These are phyloP conservation scores for Melipona quadrifasciata DNA, from an alignment of 1,140 invertebrate genomes.

Conservation along the genomic window DNA sequence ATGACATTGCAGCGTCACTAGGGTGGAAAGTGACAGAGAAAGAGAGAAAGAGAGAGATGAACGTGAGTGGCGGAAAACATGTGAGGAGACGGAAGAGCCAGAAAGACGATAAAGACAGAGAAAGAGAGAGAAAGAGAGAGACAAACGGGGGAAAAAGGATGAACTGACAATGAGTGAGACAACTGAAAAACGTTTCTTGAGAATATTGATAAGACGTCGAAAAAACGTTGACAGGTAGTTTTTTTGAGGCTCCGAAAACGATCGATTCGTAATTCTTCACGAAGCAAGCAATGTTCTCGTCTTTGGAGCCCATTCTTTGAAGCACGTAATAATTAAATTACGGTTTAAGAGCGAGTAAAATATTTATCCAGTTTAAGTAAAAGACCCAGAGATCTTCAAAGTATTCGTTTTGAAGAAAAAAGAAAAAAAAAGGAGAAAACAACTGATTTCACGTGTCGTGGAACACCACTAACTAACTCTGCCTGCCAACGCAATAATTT, in stretches of 20 bases:
- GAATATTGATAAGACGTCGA: neutral
- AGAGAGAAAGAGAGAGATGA: slow-evolving; percentile 14
- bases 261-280: too few species aligned
- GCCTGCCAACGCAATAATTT: neutral
- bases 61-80: slow-evolving; percentile 40
- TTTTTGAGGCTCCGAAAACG: too few species aligned
- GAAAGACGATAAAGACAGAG: slow-evolving; percentile 7
- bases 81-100: slow-evolving; percentile 38
- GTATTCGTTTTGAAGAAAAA: too few species aligned
- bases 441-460: neutral
- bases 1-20: neutral
- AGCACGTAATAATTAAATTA: too few species aligned
- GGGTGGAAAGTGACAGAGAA: slow-evolving; percentile 37
- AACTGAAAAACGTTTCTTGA: neutral
- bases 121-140: slow-evolving; percentile 41
- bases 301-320: too few species aligned
- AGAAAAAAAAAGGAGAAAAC: neutral
- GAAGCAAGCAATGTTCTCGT: too few species aligned
- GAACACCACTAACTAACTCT: neutral
- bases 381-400: too few species aligned
- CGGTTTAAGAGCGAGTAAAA: too few species aligned
- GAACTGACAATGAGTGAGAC: neutral
- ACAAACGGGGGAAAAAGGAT: slow-evolving; percentile 1
- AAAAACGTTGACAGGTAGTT: too few species aligned
- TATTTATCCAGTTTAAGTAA: too few species aligned